Base-by-base conservation (phyloP, 1,140 invertebrate species). In the Eulimnadia texana region DNA sequence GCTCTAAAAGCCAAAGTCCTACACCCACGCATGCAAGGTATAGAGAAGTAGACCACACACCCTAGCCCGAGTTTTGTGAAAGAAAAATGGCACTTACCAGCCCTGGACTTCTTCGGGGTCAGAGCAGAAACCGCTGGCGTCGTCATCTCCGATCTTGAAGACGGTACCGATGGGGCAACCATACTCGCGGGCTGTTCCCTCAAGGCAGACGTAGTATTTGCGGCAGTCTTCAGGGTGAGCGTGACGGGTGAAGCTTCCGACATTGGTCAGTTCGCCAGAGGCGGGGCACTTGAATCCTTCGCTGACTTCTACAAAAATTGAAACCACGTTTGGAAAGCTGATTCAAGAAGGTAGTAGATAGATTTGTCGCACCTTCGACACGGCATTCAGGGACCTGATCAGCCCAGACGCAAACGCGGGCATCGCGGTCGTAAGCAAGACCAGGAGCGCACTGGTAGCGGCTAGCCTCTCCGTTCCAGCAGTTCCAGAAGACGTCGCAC, bases 401-500 rank as follows among this genome's bases (percentile, higher is more conserved):
- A 68, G 89, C 88, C 90, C 90, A 93, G 86, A 91, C 92, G 76
- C 90, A 93, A 51, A 94, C 90, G 62, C 90, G 82, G 47, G 90
- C 84, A 72, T 90, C 88, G 63, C 88, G 82, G 77, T 94, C 90
- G 75, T 94, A 95, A 65, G 91, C 91, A 3, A 95, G 76, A 68
- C 92, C 92, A 66, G 91, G 90, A 67, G 90, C 90, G 78, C 92
- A 95, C 72, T 93, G 88, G 72, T 94, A 95, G 66, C 86, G 82
- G 67, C 87, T 91, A 9, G 90, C 84, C 73, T 93, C 90, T 47
- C 91, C 92, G 74, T 92, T 92, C 90, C 91, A 93, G 74, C 92
- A 95, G 72, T 91, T 93, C 86, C 90, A 94, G 84, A 94, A 95
- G 1, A 88, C 85, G 72, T 91, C 86, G 73, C 91, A 93, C 73